A percentile compares a stretch with the other conserved stretches of the same genome.
Conservation (phyloP, 1,140 invertebrate genomes). For the Drosophila paulistorum region DNA sequence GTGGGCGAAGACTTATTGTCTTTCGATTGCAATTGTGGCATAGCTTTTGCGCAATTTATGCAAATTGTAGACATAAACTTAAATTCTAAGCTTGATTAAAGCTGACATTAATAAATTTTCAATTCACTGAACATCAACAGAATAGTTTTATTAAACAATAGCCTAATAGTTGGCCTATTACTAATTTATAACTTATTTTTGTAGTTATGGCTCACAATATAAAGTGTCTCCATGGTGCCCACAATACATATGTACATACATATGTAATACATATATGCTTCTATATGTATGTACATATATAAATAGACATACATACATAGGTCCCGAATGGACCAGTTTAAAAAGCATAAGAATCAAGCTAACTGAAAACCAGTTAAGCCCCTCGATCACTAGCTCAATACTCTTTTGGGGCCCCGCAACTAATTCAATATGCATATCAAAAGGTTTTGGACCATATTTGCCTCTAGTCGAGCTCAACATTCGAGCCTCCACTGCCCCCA, state of each 20-base stretch:
- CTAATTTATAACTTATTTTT: not conserved
- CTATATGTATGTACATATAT: not conserved
- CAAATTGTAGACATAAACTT: not conserved
- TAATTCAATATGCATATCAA: constrained; percentile 47
- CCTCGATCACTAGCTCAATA: constrained; percentile 40
- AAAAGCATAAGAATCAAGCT: constrained; percentile 66
- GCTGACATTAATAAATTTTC: too few relatives aligned
- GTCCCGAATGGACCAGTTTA: constrained; percentile 58
- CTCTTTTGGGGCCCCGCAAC: constrained; percentile 42
- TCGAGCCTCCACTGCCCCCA: not conserved
- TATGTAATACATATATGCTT: not conserved
- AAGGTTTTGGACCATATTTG: constrained; percentile 51
- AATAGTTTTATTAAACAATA: too few relatives aligned
- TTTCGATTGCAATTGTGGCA: not conserved
- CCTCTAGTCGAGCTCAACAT: constrained; percentile 35
- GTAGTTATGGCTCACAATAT: not conserved
- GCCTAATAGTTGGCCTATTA: too few relatives aligned
- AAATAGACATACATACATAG: not conserved
- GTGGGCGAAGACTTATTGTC: not conserved
- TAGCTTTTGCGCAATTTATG: not conserved
- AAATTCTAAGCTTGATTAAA: too few relatives aligned
- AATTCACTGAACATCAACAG: too few relatives aligned
- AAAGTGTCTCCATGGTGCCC: not conserved
- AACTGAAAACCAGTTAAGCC: constrained; percentile 54
- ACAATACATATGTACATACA: not conserved